phyloP scores from a whole-genome alignment of 2,113 vertebrate species.

The Thomomys bottae region DNA sequence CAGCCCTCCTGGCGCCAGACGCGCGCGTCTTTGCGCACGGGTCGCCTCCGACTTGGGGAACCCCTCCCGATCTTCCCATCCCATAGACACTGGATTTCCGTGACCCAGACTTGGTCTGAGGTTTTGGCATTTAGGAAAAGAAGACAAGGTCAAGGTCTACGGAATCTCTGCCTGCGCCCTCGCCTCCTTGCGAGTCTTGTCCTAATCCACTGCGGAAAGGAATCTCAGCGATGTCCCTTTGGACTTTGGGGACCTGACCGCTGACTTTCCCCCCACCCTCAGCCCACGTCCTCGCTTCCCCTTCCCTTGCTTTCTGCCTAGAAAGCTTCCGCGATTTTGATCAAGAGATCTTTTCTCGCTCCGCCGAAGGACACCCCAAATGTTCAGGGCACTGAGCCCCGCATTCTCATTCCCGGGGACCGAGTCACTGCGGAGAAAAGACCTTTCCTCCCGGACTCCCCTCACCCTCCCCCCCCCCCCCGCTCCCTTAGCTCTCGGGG shows the following conservation, averaged over 20 bases:
- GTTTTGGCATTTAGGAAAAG: not conserved
- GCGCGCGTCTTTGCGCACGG: not conserved
- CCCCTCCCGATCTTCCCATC: not conserved
- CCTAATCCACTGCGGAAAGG: no score
- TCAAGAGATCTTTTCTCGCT: not conserved
- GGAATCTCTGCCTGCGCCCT: not conserved
- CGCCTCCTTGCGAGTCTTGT: no score
- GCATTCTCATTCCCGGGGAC: not conserved
- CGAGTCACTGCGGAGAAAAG: not conserved
- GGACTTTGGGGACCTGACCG: not conserved
- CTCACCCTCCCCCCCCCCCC: not conserved
- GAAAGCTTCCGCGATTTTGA: not conserved
- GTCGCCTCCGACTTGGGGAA: rapidly evolving
- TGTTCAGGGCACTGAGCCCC: not conserved
- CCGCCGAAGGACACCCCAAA: not conserved
- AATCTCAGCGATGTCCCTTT: not conserved
- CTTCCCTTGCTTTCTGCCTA: not conserved
- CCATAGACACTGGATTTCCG: not conserved
- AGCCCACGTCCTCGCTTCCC: not conserved
- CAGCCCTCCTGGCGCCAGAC: rapidly evolving
- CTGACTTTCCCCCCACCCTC: not conserved
- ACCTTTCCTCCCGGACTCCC: rapidly evolving
- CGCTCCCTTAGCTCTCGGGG: not conserved
- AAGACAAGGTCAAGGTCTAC: slow-evolving; percentile 35
- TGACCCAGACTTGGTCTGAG: not conserved